Percentiles rank a stretch among this genome's conserved stretches.
Conservation (phyloP, 2,113 vertebrate species). For the Cottus gobio region DNA sequence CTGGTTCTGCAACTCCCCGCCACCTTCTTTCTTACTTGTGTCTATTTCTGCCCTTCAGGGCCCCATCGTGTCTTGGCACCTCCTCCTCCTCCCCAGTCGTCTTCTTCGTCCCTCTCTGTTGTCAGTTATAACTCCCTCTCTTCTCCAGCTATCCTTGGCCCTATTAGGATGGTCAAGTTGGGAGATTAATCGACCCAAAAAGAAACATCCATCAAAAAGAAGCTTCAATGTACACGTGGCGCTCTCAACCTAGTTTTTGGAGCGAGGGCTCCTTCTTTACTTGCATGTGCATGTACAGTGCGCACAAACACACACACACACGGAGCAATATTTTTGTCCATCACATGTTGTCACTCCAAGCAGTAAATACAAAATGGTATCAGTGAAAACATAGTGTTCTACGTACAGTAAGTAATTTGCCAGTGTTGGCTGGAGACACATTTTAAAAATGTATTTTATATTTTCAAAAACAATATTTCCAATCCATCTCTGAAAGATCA, state of each 20-base stretch:
- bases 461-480: neutral
- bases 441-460: neutral
- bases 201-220: conserved; percentile 48
- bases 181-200: conserved; percentile 62
- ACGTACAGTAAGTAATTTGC: neutral
- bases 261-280: neutral
- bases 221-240: neutral
- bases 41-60: conserved; percentile 58
- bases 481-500: neutral
- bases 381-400: neutral
- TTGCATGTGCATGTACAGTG: neutral
- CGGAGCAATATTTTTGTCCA: too few species aligned
- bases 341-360: neutral
- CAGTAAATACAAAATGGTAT: neutral
- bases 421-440: neutral
- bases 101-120: conserved; percentile 10
- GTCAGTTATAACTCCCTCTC: conserved; percentile 36
- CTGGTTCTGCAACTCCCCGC: conserved; percentile 22
- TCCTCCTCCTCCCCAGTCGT: conserved; percentile 40
- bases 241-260: conserved; percentile 55
- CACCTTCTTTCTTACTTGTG: neutral
- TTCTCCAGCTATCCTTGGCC: conserved; percentile 60
- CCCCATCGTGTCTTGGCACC: conserved; percentile 23
- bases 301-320: neutral
- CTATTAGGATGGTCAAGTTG: conserved; percentile 56